Conservation (phyloP, 2,113 vertebrate genomes). For the Triplophysa tibetana region DNA sequence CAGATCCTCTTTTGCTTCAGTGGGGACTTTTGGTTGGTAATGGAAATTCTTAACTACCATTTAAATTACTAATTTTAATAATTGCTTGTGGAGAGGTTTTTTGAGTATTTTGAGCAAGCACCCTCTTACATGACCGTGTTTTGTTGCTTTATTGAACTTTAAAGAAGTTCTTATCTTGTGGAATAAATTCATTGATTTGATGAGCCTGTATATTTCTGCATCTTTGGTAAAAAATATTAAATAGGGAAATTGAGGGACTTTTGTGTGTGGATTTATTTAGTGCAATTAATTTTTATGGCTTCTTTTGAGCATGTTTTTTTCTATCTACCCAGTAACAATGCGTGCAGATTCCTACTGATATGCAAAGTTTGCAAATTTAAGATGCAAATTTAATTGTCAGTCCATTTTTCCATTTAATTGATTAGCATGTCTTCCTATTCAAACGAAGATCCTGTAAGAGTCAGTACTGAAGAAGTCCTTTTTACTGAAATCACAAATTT, state of each 20-base stretch:
- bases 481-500: too few relatives aligned
- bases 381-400: background rate
- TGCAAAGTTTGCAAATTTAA: background rate
- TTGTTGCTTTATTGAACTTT: background rate
- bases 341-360: background rate
- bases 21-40: too few relatives aligned
- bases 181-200: background rate
- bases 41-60: background rate
- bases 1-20: background rate
- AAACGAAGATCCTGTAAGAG: too few relatives aligned
- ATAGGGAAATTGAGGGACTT: background rate
- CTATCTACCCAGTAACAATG: background rate
- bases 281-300: background rate
- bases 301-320: background rate
- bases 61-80: background rate
- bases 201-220: background rate
- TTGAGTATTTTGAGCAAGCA: too few relatives aligned
- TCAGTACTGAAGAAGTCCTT: too few relatives aligned
- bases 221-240: background rate
- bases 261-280: background rate
- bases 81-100: too few relatives aligned
- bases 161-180: background rate
- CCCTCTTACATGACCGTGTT: background rate
- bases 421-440: background rate
- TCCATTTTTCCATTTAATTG: constrained; percentile 9